Conservation (phyloP, 2,797 vertebrate species). For the Sebastolobus altivelis region DNA sequence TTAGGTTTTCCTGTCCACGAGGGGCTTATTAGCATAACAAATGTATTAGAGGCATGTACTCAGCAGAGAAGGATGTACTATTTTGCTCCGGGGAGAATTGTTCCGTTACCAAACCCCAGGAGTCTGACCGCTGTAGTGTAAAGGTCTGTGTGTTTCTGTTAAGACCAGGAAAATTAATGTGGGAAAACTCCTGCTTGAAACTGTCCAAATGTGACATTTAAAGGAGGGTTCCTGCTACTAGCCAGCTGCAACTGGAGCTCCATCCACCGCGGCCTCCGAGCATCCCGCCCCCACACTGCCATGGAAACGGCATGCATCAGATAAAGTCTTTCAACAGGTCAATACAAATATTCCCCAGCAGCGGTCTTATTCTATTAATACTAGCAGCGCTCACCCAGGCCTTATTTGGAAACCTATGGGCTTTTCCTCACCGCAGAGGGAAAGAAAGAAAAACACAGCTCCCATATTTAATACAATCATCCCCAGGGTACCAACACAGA, state of each 20-base stretch:
- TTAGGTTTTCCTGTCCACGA: background rate
- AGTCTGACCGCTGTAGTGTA: background rate
- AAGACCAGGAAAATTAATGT: background rate
- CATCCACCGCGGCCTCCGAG: conserved; percentile 13
- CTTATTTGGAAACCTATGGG: conserved; percentile 77
- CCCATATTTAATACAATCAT: conserved; percentile 32
- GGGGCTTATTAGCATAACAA: conserved; percentile 30
- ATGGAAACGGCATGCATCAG: conserved; percentile 78
- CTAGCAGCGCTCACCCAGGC: conserved; percentile 52
- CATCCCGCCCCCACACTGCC: conserved; percentile 66
- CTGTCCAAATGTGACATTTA: conserved; percentile 27
- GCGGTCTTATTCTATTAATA: conserved; percentile 80
- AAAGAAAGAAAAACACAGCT: conserved; percentile 19
- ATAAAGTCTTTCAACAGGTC: conserved; percentile 75
- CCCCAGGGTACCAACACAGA: conserved; percentile 8
- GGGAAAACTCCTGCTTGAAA: conserved; percentile 8
- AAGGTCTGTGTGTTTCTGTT: background rate
- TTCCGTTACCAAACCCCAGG: background rate
- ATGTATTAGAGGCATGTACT: conserved; percentile 17
- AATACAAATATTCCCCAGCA: conserved; percentile 80
- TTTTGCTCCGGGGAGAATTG: background rate
- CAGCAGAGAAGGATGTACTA: background rate
- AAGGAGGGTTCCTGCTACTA: conserved; percentile 28
- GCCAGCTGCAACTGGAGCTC: conserved; percentile 42
- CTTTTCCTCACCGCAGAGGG: conserved; percentile 40